Conservation (phyloP, 2,888 invertebrate genomes). For the Muschampia plurimacula region DNA sequence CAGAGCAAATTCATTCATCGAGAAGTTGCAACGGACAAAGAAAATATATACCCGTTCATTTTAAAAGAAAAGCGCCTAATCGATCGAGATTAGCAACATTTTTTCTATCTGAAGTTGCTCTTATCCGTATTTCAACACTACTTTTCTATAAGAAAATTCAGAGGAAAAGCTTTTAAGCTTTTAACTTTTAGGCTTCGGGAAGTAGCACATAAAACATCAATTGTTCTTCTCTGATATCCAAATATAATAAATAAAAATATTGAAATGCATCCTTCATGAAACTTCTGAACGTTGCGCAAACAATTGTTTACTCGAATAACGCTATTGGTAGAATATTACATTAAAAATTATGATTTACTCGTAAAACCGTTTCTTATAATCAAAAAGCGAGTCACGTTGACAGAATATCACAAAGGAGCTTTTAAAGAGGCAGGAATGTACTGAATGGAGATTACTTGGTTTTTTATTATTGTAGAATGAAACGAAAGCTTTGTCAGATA, state of each 20-base stretch:
- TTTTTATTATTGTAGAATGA: slow-evolving; percentile 48
- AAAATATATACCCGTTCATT: not conserved
- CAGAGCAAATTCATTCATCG: slow-evolving; percentile 1
- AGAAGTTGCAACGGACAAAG: not conserved
- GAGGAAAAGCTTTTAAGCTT: not conserved
- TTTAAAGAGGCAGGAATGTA: slow-evolving; percentile 26
- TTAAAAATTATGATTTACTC: slow-evolving; percentile 24
- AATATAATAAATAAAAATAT: slow-evolving; percentile 2
- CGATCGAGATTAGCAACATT: too few relatives aligned
- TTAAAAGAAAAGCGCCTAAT: not conserved
- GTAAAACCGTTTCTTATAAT: slow-evolving; percentile 28
- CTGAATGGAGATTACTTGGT: slow-evolving; percentile 39
- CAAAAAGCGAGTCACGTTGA: slow-evolving; percentile 19
- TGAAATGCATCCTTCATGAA: slow-evolving; percentile 5
- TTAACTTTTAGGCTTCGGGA: not conserved
- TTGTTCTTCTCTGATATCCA: not conserved
- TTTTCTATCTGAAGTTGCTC: not conserved
- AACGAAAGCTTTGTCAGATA: slow-evolving; percentile 55
- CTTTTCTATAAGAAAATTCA: not conserved
- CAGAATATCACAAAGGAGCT: slow-evolving; percentile 37
- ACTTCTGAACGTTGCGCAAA: slow-evolving; percentile 1
- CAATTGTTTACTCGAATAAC: slow-evolving; percentile 14
- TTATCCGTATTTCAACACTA: not conserved
- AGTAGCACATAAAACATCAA: not conserved
- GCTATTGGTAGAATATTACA: slow-evolving; percentile 10